Conservation (phyloP, 2,888 invertebrate species). For the Nymphalis c-album region DNA sequence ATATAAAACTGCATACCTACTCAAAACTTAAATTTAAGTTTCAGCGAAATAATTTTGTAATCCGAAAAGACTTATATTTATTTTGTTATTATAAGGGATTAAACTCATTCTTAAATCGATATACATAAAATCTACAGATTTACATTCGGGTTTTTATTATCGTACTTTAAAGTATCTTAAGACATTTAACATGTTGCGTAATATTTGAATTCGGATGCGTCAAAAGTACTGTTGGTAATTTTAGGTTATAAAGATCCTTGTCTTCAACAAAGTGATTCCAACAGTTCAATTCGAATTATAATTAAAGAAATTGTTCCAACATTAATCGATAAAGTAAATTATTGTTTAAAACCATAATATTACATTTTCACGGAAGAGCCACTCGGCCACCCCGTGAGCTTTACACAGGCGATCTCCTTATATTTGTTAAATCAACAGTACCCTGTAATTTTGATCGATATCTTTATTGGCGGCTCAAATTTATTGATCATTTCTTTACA, state of each 20-base stretch:
- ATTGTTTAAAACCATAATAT: conserved; percentile 71
- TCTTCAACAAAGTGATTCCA: conserved; percentile 60
- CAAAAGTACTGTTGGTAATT: conserved; percentile 60
- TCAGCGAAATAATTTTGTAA: no score
- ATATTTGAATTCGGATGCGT: conserved; percentile 42
- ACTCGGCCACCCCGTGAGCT: conserved; percentile 70
- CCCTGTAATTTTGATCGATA: conserved; percentile 82
- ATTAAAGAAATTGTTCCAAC: conserved; percentile 74
- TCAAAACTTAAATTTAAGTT: no score
- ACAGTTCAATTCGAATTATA: conserved; percentile 63
- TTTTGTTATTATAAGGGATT: background rate
- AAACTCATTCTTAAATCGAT: background rate
- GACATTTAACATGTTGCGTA: background rate
- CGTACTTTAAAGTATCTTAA: no score
- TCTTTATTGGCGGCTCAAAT: conserved; percentile 79
- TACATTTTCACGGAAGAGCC: conserved; percentile 74
- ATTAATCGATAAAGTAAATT: conserved; percentile 66
- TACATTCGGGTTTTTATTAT: no score
- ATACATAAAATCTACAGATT: no score
- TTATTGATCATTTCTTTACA: conserved; percentile 80
- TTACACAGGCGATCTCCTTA: conserved; percentile 67
- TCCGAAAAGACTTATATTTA: no score
- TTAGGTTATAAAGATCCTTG: conserved; percentile 61
- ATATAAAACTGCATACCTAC: no score
- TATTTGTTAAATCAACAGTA: conserved; percentile 80